A percentile compares a stretch with the other conserved stretches of the same genome.
phyloP scores from a whole-genome alignment of 2,888 invertebrate species.

The Caenorhabditis panamensis region DNA sequence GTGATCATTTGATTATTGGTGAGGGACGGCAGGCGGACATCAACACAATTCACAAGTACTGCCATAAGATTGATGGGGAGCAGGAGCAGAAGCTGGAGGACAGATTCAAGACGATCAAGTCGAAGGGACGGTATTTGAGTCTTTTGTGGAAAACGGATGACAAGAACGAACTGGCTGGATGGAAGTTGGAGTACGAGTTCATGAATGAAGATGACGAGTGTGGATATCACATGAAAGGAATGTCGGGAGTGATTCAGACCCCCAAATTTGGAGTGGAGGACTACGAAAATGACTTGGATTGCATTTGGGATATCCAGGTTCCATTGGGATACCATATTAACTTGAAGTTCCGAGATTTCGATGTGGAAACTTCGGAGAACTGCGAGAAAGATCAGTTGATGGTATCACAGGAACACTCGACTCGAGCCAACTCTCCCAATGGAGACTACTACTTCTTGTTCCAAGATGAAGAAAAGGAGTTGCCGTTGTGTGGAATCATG shows the following conservation, averaged over 20 bases:
- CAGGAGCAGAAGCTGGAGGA: constrained; percentile 44
- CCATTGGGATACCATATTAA: constrained; percentile 75
- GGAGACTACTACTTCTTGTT: constrained; percentile 78
- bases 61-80: constrained; percentile 44
- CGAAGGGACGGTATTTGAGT: constrained; percentile 57
- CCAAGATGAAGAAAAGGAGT: constrained; percentile 72
- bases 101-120: constrained; percentile 40
- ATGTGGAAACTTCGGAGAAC: constrained; percentile 68
- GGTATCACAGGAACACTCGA: constrained; percentile 77
- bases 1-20: constrained; percentile 61
- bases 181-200: constrained; percentile 74
- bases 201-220: constrained; percentile 67
- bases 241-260: constrained; percentile 70
- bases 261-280: constrained; percentile 66
- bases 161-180: constrained; percentile 65
- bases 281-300: constrained; percentile 73
- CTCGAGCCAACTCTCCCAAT: constrained; percentile 72
- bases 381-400: constrained; percentile 72
- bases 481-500: constrained; percentile 70
- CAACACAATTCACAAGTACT: constrained; percentile 55
- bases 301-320: constrained; percentile 77
- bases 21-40: constrained; percentile 60
- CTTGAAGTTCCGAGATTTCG: constrained; percentile 71
- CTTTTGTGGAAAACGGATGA: constrained; percentile 71
- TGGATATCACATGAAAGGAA: constrained; percentile 72